Conservation (phyloP, 2,888 invertebrate species). For the Erebia aethiops region DNA sequence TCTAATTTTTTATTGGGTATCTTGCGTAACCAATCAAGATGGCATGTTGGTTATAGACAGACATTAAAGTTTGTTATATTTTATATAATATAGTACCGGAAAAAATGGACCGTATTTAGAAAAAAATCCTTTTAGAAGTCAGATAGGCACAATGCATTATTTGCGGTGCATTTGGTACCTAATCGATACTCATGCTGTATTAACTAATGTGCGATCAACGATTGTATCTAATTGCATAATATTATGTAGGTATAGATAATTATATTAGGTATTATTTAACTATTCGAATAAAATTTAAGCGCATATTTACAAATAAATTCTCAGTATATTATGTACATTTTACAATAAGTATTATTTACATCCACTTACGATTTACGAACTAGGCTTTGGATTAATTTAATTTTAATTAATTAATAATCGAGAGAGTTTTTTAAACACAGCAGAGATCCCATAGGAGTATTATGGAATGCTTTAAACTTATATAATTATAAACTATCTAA, state of each 20-base stretch:
- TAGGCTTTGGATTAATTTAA: conserved; percentile 63
- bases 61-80: too few species aligned
- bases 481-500: conserved; percentile 77
- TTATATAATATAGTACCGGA: neutral
- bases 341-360: conserved; percentile 60
- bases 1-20: too few species aligned
- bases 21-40: too few species aligned
- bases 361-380: conserved; percentile 49
- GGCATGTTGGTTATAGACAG: too few species aligned
- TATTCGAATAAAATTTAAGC: conserved; percentile 47
- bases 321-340: conserved; percentile 45
- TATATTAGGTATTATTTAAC: conserved; percentile 15
- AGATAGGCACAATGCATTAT: neutral
- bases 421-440: conserved; percentile 78
- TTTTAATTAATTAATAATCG: conserved; percentile 51
- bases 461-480: conserved; percentile 80
- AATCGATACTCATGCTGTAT: neutral
- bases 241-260: neutral
- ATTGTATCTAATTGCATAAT: conserved; percentile 1
- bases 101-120: neutral
- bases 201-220: conserved; percentile 4
- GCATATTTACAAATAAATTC: conserved; percentile 68
- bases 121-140: too few species aligned
- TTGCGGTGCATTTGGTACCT: neutral
- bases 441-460: conserved; percentile 79